phyloP scores from a whole-genome alignment of 2,888 invertebrate species.

The Campoplex capitator region DNA sequence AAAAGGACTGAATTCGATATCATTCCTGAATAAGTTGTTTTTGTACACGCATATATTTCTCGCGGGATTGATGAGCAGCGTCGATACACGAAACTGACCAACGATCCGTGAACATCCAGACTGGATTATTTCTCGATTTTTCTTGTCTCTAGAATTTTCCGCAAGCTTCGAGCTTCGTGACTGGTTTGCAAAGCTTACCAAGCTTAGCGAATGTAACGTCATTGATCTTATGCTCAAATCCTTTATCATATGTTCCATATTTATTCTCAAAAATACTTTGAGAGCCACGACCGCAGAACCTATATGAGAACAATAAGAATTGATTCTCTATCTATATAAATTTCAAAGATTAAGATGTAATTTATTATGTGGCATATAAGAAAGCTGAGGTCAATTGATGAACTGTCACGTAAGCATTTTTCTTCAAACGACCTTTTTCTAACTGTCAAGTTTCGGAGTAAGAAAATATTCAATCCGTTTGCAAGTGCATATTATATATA shows the following conservation, averaged over 20 bases:
- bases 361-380: neutral
- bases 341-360: neutral
- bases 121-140: conserved; percentile 53
- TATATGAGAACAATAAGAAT: neutral
- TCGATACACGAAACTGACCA: conserved; percentile 59
- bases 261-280: conserved; percentile 1
- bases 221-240: conserved; percentile 2
- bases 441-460: neutral
- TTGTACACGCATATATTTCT: neutral
- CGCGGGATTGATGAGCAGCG: conserved; percentile 49
- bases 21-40: conserved; percentile 39
- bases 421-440: neutral
- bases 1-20: conserved; percentile 33
- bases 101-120: conserved; percentile 61
- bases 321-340: neutral
- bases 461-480: neutral
- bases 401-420: neutral
- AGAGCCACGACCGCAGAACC: neutral
- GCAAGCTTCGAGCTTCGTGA: conserved; percentile 64
- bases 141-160: conserved; percentile 42
- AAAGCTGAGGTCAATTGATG: neutral
- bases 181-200: conserved; percentile 45
- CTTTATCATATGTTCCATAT: conserved; percentile 1
- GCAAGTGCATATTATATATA: neutral
- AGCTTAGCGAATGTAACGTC: neutral